Base-by-base conservation (phyloP, 64 coral and sea anemone genomes). In the Exaiptasia diaphana region DNA sequence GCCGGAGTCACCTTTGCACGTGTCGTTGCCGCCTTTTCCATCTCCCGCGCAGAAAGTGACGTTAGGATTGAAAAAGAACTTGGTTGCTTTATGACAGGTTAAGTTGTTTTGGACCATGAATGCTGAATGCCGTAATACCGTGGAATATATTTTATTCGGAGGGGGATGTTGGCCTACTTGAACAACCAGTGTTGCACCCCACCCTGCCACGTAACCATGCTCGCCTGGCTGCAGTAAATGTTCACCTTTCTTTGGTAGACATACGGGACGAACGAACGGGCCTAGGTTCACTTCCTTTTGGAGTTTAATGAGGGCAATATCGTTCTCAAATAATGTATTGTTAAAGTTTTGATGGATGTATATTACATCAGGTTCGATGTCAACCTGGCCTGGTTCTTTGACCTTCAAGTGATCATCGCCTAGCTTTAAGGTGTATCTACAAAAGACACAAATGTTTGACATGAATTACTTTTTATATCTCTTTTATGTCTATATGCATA, bases 231-330 rank as follows among this genome's bases (percentile, higher is more conserved):
- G 52, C 8, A 80, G 78, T 33, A 92, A 74, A 31, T 77, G 53
- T 9, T 62, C 77, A 31, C 62, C 55, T 17, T 74, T 55, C 33
- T 79, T 64, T 17, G 82, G 90, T 24, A 92, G 76, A 35, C 90
- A 92, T n/a, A 81, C 46, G 1, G 90, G 73, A 39, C 90, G 89
- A 2, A 86, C 75, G 67, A 78, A 86, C 70, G 61, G 82, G 2
- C 65, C 65, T 44, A 91, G 82, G 27, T 67, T 42, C 2, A 73
- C 68, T 22, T 74, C 31, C 7, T 55, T 5, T 0, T 21, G 30
- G 25, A 92, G 82, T 31, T 92, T 85, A 9, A 92, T 36, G 2
- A 92, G 81, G 2, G 90, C 90, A 5, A 92, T 86, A 41, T 92
- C 75, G 36, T 80, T 79, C 0, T 15, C 15, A 27, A 57, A 53